phyloP scores from a whole-genome alignment of 2,888 invertebrate species.

The Drosophila pseudotalamancana region DNA sequence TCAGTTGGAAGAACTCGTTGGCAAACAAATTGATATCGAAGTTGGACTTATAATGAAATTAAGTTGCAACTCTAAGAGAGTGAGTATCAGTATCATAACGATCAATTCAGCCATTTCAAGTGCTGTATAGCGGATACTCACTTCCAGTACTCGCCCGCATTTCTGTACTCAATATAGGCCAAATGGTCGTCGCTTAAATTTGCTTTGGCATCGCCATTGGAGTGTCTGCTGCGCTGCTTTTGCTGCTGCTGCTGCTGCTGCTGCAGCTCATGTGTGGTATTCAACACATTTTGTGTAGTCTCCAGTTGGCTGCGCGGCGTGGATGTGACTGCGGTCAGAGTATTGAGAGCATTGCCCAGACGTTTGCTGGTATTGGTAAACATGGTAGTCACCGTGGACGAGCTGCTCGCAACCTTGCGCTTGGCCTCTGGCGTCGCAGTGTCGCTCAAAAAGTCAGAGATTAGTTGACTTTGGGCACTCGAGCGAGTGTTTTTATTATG shows the following conservation, averaged over 20 bases:
- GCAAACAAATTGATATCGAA: neutral
- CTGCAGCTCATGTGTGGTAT: constrained; percentile 71
- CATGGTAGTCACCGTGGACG: constrained; percentile 45
- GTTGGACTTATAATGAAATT: neutral
- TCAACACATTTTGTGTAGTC: constrained; percentile 78
- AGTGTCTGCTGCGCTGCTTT: constrained; percentile 33
- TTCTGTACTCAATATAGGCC: constrained; percentile 90
- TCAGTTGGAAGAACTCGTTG: neutral
- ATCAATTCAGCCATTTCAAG: neutral
- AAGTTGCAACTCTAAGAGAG: neutral
- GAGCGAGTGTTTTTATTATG: constrained; percentile 39
- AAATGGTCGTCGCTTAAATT: constrained; percentile 84
- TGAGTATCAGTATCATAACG: no score
- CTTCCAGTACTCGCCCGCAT: constrained; percentile 94
- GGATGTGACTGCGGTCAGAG: constrained; percentile 64
- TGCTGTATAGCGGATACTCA: constrained; percentile 85
- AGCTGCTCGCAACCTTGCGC: constrained; percentile 16
- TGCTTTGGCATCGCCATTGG: constrained; percentile 58
- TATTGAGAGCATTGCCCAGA: constrained; percentile 36
- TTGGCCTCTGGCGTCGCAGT: constrained; percentile 82
- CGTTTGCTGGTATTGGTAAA: constrained; percentile 49
- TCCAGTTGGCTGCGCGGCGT: constrained; percentile 79
- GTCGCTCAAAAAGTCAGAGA: constrained; percentile 87
- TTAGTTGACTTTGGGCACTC: constrained; percentile 57
- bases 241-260: constrained; percentile 41